Evolutionary conservation across 2,113 vertebrate genomes (phyloP), one percentile per base, ranked within the genome.

Genomic region (Labeo catla): DNA sequence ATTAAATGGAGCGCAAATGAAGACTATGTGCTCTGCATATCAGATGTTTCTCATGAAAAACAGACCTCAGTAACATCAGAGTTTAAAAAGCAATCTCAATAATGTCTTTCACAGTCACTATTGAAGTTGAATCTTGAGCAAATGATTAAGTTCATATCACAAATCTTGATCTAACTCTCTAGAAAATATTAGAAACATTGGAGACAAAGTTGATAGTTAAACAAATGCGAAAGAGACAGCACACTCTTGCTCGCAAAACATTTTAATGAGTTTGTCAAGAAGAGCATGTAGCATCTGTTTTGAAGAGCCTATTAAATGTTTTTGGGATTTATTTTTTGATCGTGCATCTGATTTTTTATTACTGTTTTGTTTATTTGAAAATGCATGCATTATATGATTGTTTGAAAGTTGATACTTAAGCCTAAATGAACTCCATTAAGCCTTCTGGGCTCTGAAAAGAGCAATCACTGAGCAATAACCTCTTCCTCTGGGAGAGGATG

Each of bases 391-490:
- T 23, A 28, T 28, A 7, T 3, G n/a, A 49, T 50, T 47, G 11
- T 50, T 50, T 23, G n/a, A 49, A 49, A 76, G 73, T 76, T 28
- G 72, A 50, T 23, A 49, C 72, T 76, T 50, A 50, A 28, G 45
- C 45, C 73, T 13, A 76, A 76, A 82, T 59, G 76, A 59, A 59
- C 52, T 59, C 76, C 52, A 79, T 76, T 76, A 76, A 12, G 54
- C 19, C 10, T 79, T 57, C 36, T 61, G 36, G 21, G 36, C 54
- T 79, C 73, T 50, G 73, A 63, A 65, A 23, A 47, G 78, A 81
- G 57, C 59, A 79, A 79, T 43, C 54, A 21, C 52, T 43, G 34
- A 59, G 54, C 54, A 9, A 65, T 81, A 63, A 63, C 78, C 57
- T 63, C 21, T n/a, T 81, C 57, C 59, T 65, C 16, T 28, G 79